Conservation (phyloP, 2,888 invertebrate genomes). For the Altica lythri region DNA sequence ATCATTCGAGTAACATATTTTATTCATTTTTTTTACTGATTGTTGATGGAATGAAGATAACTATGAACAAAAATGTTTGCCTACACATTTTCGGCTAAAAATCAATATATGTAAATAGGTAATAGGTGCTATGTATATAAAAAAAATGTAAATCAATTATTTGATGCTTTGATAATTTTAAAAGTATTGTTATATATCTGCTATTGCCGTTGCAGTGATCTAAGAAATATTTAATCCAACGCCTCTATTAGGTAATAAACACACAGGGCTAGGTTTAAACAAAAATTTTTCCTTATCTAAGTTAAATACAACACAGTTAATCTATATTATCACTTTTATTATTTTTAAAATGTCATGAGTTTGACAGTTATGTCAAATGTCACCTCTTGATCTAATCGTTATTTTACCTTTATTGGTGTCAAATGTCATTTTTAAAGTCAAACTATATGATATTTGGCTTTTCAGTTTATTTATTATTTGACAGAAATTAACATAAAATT, state of each 20-base stretch:
- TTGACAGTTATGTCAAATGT: no score
- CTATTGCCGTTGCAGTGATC: constrained; percentile 21
- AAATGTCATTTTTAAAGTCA: no score
- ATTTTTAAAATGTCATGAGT: no score
- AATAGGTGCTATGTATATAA: constrained; percentile 43
- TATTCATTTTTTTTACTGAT: neutral
- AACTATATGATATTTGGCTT: no score
- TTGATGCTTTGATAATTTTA: constrained; percentile 20
- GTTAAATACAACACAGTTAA: no score
- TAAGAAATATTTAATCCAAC: constrained; percentile 22
- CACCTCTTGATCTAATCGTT: no score
- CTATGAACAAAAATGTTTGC: constrained; percentile 11
- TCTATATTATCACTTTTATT: no score
- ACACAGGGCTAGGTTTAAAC: constrained; percentile 1
- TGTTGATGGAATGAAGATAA: constrained; percentile 6
- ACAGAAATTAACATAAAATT: no score
- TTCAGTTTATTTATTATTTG: no score
- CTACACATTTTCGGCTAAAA: constrained; percentile 32
- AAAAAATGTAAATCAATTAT: constrained; percentile 16
- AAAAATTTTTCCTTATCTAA: neutral
- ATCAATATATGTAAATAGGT: constrained; percentile 41
- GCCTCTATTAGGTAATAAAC: constrained; percentile 13
- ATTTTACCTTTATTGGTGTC: no score
- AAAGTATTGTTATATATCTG: constrained; percentile 21
- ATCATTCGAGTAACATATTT: neutral